Conservation (phyloP, 2,888 invertebrate genomes). For the Chymomyza fuscimana region DNA sequence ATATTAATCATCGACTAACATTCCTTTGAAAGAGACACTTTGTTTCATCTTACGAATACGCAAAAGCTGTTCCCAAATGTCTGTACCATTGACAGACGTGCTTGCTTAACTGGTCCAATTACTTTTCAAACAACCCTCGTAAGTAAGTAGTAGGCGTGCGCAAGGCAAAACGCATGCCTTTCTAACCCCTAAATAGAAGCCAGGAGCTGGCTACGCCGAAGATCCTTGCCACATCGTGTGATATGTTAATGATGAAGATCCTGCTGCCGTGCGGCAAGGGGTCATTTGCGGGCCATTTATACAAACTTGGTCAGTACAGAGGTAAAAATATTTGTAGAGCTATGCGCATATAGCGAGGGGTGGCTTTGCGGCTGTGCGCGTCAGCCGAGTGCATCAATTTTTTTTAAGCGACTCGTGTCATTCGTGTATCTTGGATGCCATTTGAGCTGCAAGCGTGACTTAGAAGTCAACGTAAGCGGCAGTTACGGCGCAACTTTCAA, state of each 20-base stretch:
- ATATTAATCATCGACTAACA: no score
- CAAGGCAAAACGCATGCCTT: constrained; percentile 13
- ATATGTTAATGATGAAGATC: constrained; percentile 71
- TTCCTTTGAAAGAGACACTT: no score
- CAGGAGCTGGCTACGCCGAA: constrained; percentile 46
- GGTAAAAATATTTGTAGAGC: constrained; percentile 68
- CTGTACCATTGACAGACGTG: no score
- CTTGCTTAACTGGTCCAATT: no score
- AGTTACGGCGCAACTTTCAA: constrained; percentile 60
- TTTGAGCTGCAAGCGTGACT: constrained; percentile 10
- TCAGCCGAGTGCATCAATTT: constrained; percentile 16
- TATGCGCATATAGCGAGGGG: constrained; percentile 45
- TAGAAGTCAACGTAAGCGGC: constrained; percentile 25
- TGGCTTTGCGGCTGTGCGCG: constrained; percentile 37
- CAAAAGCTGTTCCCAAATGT: no score
- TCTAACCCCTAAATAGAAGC: constrained; percentile 59
- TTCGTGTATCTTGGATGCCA: constrained; percentile 35
- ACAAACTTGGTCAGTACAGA: constrained; percentile 64
- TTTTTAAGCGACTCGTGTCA: constrained; percentile 41
- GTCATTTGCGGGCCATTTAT: constrained; percentile 64
- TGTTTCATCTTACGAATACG: no score
- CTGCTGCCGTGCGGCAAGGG: constrained; percentile 50
- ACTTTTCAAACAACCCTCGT: no score
- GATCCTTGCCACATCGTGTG: constrained; percentile 51
- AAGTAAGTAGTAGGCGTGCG: constrained; percentile 52